A percentile compares a stretch with the other conserved stretches of the same genome.
Conservation (phyloP, 64 coral and sea anemone species). For the Dendrophyllia cribrosa region DNA sequence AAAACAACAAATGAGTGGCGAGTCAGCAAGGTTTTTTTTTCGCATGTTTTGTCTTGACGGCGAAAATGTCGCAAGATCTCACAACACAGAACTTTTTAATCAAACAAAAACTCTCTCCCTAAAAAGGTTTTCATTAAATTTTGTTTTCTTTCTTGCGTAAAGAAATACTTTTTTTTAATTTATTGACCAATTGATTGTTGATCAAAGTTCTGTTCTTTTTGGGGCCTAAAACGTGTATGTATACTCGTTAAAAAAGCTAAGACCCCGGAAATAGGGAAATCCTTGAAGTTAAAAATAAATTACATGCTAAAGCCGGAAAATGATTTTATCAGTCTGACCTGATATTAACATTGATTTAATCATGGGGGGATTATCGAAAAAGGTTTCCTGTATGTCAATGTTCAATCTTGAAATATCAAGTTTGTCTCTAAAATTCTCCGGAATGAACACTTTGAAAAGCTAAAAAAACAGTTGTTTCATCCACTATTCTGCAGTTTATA, state of each 20-base stretch:
- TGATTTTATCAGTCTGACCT: neutral
- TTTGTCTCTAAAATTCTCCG: too few species aligned
- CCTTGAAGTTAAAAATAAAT: neutral
- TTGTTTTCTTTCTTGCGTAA: neutral
- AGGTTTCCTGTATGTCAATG: neutral
- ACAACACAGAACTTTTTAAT: neutral
- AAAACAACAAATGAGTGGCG: neutral
- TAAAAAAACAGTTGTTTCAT: too few species aligned
- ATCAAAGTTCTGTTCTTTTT: too few species aligned
- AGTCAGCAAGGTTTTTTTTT: neutral
- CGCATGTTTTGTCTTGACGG: neutral
- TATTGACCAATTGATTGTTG: too few species aligned
- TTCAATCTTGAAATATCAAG: too few species aligned
- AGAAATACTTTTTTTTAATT: too few species aligned
- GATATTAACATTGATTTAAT: neutral
- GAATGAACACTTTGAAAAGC: too few species aligned
- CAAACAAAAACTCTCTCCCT: neutral
- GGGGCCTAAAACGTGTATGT: too few species aligned
- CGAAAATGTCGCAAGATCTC: too few species aligned
- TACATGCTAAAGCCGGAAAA: constrained; percentile 1
- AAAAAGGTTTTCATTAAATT: neutral
- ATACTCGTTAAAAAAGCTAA: neutral
- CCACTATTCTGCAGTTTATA: too few species aligned
- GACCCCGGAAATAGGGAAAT: neutral
- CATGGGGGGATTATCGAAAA: neutral